Percentiles rank a stretch among this genome's conserved stretches.
These are phyloP conservation scores for Boleophthalmus pectinirostris DNA, from an alignment of 2,113 vertebrate genomes.

Conservation along the genomic window DNA sequence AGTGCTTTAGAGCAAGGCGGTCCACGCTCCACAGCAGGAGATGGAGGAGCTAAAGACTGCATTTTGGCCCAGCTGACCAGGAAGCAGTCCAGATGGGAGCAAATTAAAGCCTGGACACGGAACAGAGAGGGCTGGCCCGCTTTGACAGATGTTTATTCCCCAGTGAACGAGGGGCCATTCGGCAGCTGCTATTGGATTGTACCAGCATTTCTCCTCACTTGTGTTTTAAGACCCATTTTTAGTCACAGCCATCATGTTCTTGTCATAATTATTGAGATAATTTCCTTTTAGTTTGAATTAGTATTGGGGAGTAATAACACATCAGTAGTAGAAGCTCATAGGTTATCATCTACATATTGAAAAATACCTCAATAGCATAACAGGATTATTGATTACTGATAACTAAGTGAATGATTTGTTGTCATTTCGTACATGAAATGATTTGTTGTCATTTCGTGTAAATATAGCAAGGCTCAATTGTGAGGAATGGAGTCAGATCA, in stretches of 20 bases:
- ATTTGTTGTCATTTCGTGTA: too few relatives aligned
- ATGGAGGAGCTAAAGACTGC: conserved; percentile 30
- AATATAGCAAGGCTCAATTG: too few relatives aligned
- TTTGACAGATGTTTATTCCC: conserved; percentile 40
- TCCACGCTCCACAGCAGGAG: conserved; percentile 9
- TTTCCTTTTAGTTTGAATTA: neutral
- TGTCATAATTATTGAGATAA: conserved; percentile 5
- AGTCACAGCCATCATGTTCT: neutral
- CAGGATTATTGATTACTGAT: too few relatives aligned
- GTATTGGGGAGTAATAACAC: neutral
- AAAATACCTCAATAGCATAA: too few relatives aligned
- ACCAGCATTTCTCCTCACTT: neutral
- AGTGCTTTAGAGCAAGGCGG: conserved; percentile 12
- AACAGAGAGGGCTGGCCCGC: conserved; percentile 20
- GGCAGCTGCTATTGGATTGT: conserved; percentile 26
- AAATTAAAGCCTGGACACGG: conserved; percentile 40
- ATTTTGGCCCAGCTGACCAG: conserved; percentile 20
- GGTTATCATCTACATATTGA: too few relatives aligned
- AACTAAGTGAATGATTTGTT: too few relatives aligned
- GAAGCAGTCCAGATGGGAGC: conserved; percentile 42
- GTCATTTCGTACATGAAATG: too few relatives aligned
- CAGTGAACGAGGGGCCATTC: conserved; percentile 4
- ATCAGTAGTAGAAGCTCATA: neutral
- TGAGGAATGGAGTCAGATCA: too few relatives aligned
- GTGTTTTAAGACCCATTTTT: neutral